Base-by-base conservation (phyloP, 2,888 invertebrate species). In the Trissoscelio sp. region DNA sequence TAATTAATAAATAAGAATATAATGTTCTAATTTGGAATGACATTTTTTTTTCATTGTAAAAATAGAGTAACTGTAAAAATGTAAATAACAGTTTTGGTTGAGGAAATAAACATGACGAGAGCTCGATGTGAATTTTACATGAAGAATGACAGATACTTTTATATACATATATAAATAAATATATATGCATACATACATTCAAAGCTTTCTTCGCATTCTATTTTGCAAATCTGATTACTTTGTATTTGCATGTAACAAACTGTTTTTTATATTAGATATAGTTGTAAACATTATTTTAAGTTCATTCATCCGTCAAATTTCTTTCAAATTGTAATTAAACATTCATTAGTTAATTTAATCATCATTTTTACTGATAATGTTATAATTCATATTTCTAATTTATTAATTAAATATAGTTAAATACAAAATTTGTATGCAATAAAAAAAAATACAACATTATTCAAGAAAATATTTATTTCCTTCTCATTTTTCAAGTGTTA, bases 101-200 rank as follows among this genome's bases (percentile, higher is more conserved):
- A 53, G 20, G 18, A 55, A 73, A 34, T 62, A 53, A 57, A 44
- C 4, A 24, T 39, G 42, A 69, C 14, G 42, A 73, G 44, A 73
- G 62, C 73, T 73, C 73, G 62, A 73, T 62, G 72, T 73, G 60
- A 73, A 31, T 73, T 73, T 73, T 73, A 73, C 72, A 73, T 53
- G 60, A 73, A 48, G 42, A 14, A 48, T 53, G 28, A 73, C 53
- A 73, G 62, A 72, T 72, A 72, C 60, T 72, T 72, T 72, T 72
- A 62, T 72, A 72, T 60, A 72, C 60, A 72, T 60, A 42, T 58
- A 58, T 69, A 37, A 58, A 70, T 70, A 48, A 42, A 70, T 70
- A 70, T 58, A 55, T 31, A 66, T 53, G 44, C 55, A 18, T 69
- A 51, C 16, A 72, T 22, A 48, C 39, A 72, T 39, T 72, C 16